These are phyloP conservation scores for Caenorhabditis becei DNA, from an alignment of 2,888 invertebrate species.

Conservation along the genomic window DNA sequence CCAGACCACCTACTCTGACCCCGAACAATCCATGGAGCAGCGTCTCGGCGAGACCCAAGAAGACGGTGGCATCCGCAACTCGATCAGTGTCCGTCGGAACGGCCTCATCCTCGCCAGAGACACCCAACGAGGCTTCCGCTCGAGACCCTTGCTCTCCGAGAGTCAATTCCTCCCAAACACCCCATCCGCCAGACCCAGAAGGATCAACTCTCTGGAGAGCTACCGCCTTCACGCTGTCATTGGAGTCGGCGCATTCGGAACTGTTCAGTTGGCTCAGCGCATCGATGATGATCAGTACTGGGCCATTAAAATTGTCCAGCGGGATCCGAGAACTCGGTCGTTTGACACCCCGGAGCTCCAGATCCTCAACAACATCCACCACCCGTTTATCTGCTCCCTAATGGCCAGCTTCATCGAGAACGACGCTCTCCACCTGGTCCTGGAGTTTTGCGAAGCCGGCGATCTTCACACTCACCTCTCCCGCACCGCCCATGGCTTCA, in stretches of 20 bases:
- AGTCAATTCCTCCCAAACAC: constrained; percentile 31
- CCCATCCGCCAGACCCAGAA: constrained; percentile 5
- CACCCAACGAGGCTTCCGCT: constrained; percentile 14
- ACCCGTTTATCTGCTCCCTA: constrained; percentile 48
- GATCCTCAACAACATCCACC: constrained; percentile 31
- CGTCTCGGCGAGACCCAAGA: constrained; percentile 18
- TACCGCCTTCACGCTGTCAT: constrained; percentile 33
- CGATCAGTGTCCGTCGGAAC: constrained; percentile 34
- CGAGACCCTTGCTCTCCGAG: constrained; percentile 9
- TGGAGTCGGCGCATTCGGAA: constrained; percentile 58
- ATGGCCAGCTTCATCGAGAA: constrained; percentile 31
- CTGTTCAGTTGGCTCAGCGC: constrained; percentile 32
- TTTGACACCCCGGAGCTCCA: constrained; percentile 49
- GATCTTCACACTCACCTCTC: constrained; percentile 56
- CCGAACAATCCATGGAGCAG: constrained; percentile 47
- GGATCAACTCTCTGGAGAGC: constrained; percentile 34
- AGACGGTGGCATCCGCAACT: constrained; percentile 19
- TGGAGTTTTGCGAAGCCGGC: constrained; percentile 62
- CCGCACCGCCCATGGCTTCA: constrained; percentile 44
- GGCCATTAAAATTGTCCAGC: constrained; percentile 45
- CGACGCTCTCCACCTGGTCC: constrained; percentile 30
- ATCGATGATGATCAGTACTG: constrained; percentile 19
- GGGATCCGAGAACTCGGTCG: constrained; percentile 12
- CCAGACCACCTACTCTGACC: constrained; percentile 54
- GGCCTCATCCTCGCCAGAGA: constrained; percentile 28